Evolutionary conservation across 2,888 invertebrate species (phyloP).

Genomic region (Cryptosula pallasiana): DNA sequence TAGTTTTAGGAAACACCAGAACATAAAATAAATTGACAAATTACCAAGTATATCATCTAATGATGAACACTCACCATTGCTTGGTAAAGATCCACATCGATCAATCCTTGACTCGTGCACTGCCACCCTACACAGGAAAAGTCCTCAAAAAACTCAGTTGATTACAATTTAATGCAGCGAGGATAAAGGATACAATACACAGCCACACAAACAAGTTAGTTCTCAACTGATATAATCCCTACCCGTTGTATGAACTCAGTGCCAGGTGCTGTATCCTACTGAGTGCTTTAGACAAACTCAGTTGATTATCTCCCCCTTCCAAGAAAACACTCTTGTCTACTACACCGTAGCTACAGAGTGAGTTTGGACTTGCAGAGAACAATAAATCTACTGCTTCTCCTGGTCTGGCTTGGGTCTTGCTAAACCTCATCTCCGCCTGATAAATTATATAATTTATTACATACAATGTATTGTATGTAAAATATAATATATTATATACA

Average conservation of each 20-base stretch:
- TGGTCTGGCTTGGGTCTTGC: constrained; percentile 55
- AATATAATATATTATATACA: too few relatives aligned
- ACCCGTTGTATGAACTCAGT: too few relatives aligned
- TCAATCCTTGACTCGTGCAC: too few relatives aligned
- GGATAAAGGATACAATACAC: too few relatives aligned
- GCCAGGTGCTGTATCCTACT: background rate
- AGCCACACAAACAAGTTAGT: too few relatives aligned
- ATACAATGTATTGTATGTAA: too few relatives aligned
- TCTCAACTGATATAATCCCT: background rate
- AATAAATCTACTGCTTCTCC: constrained; percentile 57
- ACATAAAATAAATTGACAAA: too few relatives aligned
- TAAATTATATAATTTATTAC: background rate
- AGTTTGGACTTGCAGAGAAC: constrained; percentile 58
- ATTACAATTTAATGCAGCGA: too few relatives aligned
- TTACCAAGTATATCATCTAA: too few relatives aligned
- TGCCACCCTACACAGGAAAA: too few relatives aligned
- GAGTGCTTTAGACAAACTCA: constrained; percentile 22
- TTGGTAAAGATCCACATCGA: background rate
- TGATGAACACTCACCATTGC: background rate
- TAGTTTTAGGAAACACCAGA: too few relatives aligned
- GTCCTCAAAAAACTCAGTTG: too few relatives aligned
- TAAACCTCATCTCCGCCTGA: constrained; percentile 40
- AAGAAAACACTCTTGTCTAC: constrained; percentile 60
- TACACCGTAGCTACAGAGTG: constrained; percentile 60
- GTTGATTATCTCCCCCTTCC: constrained; percentile 43